Percentiles rank a stretch among this genome's conserved stretches.
These are phyloP conservation scores for Oophaga sylvatica DNA, from an alignment of 2,797 vertebrate species.

Conservation along the genomic window DNA sequence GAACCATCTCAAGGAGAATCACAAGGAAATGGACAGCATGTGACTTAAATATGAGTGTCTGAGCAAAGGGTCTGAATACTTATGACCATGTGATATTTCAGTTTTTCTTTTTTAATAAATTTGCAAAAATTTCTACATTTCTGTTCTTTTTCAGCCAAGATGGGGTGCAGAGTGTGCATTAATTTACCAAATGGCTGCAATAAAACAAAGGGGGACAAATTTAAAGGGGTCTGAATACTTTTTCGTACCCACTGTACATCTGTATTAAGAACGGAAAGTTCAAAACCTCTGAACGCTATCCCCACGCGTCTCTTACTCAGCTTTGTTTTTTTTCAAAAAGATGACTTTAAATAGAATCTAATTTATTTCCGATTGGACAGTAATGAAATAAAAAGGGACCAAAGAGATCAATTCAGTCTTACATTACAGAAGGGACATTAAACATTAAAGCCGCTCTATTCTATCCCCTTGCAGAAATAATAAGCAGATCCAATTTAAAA, in stretches of 20 bases:
- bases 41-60: too few species aligned
- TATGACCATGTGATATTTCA: too few species aligned
- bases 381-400: slow-evolving; percentile 60
- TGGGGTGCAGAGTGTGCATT: too few species aligned
- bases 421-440: slow-evolving; percentile 69
- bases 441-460: slow-evolving; percentile 69
- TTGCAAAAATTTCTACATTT: too few species aligned
- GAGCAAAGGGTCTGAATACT: too few species aligned
- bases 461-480: slow-evolving; percentile 65
- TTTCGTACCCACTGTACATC: neutral
- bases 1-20: too few species aligned
- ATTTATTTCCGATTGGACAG: slow-evolving; percentile 67
- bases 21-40: too few species aligned
- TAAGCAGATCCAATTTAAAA: slow-evolving; percentile 73
- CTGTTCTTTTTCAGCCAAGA: too few species aligned
- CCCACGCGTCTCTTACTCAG: slow-evolving; percentile 20
- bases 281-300: slow-evolving; percentile 3
- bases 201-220: too few species aligned
- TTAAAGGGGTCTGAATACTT: too few species aligned
- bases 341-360: slow-evolving; percentile 65
- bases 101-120: too few species aligned
- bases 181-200: too few species aligned
- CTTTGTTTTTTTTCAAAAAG: slow-evolving; percentile 60
- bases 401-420: slow-evolving; percentile 63
- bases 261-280: neutral